Conservation (phyloP, 2,797 vertebrate species). For the Parotocinclus haroldoi region DNA sequence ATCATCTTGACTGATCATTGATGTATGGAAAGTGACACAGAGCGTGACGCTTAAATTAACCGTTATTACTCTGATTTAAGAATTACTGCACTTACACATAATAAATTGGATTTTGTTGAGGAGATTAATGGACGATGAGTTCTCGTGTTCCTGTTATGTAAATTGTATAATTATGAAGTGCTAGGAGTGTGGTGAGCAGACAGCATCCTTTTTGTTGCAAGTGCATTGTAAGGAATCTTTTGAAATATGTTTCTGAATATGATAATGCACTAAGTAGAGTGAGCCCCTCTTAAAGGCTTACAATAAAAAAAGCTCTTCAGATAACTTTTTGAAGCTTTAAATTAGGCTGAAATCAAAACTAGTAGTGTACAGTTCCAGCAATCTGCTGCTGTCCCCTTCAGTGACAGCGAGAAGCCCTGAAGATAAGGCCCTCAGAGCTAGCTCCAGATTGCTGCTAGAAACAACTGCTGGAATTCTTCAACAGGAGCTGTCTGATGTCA, state of each 20-base stretch:
- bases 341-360: slow-evolving; percentile 35
- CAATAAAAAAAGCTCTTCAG: slow-evolving; percentile 15
- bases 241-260: no score
- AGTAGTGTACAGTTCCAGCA: slow-evolving; percentile 25
- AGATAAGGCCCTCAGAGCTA: slow-evolving; percentile 58
- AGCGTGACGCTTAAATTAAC: no score
- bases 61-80: no score
- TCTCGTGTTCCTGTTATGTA: slow-evolving; percentile 3
- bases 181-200: slow-evolving; percentile 20
- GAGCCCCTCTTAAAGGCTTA: slow-evolving; percentile 22
- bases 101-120: no score
- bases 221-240: no score
- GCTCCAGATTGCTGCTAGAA: slow-evolving; percentile 65
- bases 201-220: slow-evolving; percentile 10
- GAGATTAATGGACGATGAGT: neutral
- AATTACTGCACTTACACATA: no score
- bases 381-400: slow-evolving; percentile 25
- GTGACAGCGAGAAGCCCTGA: slow-evolving; percentile 52
- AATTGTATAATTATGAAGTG: slow-evolving; percentile 6
- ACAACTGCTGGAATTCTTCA: slow-evolving; percentile 65
- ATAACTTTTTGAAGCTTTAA: slow-evolving; percentile 31
- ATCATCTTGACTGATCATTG: no score
- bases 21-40: no score
- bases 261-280: neutral
- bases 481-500: slow-evolving; percentile 61